Evolutionary conservation across 2,113 vertebrate species (phyloP), one percentile per base, ranked within the genome.

Genomic region (Oncorhynchus nerka): DNA sequence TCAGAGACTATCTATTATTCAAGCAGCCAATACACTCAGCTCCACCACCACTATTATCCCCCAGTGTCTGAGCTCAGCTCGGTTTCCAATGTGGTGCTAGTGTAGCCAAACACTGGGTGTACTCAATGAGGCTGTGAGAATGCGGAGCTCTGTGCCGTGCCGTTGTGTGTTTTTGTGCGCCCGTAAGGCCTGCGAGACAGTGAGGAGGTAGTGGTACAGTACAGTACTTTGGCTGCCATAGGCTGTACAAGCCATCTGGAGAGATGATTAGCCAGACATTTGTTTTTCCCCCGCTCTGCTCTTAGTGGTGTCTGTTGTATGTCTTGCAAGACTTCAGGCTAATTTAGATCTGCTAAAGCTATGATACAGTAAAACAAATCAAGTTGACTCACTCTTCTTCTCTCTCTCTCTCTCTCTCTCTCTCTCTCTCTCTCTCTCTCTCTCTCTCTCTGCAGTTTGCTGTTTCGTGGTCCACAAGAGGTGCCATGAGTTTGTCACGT

Each of bases 391-490:
- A 79, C 65, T 34, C 8, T 62, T 4, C 22, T 75, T 48, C 4
- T 82, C 68, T 49, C 80, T 49, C 66, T 83, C 22, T 82, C 4
- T 26, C 26, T 26, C 26, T 24, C 11, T 67, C 22, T 72, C 20
- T 79, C 65, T 34, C 8, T 62, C 49, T 5, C 19, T 76, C 57
- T 6, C 83, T 89, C 71, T 79, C 34, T 16, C 78, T 87, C 80
- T 83, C 28, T 82, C 69, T 77, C 62, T 67, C 70, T 70, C 68
- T 86, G 70, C 90, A 98, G 97, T 99, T 94, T 99, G 97, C 95
- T 98, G 97, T 87, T 99, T 99, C 83, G 97, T 99, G 93, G 97
- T 99, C 88, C 98, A 99, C 82, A 99, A 99, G 94, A 93, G 98
- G 80, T 99, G 98, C 95, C 98, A 99, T 96, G 98, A 99, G 82